Evolutionary conservation across 2,888 invertebrate species (phyloP).

Genomic region (Resseliella maxima): DNA sequence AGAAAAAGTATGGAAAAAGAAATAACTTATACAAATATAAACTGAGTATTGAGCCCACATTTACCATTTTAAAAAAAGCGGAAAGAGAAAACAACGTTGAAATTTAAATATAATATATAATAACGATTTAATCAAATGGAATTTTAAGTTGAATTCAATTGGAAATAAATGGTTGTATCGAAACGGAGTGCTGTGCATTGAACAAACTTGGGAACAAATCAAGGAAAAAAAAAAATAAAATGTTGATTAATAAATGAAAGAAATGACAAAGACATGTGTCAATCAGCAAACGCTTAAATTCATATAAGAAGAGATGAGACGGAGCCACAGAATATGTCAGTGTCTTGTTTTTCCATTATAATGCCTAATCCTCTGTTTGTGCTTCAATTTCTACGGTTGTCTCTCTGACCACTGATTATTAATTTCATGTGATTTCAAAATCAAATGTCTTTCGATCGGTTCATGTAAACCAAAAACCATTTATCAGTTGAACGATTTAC

Average conservation of each 20-base stretch:
- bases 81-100: background rate
- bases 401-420: conserved; percentile 38
- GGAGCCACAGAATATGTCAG: background rate
- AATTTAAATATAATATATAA: conserved; percentile 37
- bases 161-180: conserved; percentile 6
- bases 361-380: conserved; percentile 7
- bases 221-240: too few species aligned
- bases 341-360: conserved; percentile 34
- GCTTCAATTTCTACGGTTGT: background rate
- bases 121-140: conserved; percentile 43
- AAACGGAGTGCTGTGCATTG: background rate
- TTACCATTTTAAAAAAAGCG: conserved; percentile 13
- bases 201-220: background rate
- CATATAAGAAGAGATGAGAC: background rate
- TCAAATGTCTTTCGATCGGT: background rate
- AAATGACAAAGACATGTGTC: conserved; percentile 53
- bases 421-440: conserved; percentile 38
- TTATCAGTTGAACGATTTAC: background rate
- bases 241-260: conserved; percentile 18
- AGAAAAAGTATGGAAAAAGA: conserved; percentile 2
- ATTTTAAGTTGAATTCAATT: conserved; percentile 48
- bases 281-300: conserved; percentile 34
- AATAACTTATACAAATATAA: background rate
- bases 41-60: background rate
- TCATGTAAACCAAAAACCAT: conserved; percentile 22